Evolutionary conservation across 1,140 invertebrate species (phyloP).

Genomic region (Scaptomyza montana): DNA sequence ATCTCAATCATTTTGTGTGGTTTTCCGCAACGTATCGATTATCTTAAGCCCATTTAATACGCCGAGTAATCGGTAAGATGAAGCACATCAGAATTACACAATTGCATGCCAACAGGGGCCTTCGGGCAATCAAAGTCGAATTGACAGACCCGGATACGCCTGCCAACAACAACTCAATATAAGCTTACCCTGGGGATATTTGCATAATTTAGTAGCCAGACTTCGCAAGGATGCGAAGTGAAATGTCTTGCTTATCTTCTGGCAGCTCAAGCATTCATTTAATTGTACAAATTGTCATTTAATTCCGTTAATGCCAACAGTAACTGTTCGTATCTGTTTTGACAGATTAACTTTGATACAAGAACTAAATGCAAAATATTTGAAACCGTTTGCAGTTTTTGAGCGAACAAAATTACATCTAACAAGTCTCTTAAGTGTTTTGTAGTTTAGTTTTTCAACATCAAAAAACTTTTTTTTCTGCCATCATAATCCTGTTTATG

Average conservation of each 20-base stretch:
- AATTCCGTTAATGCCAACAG: constrained; percentile 36
- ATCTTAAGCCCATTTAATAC: constrained; percentile 43
- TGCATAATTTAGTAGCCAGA: constrained; percentile 57
- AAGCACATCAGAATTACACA: constrained; percentile 15
- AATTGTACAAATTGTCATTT: constrained; percentile 30
- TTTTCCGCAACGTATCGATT: constrained; percentile 7
- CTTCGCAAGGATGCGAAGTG: not conserved
- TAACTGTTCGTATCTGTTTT: not conserved
- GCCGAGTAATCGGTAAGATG: constrained; percentile 40
- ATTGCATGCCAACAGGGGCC: constrained; percentile 34
- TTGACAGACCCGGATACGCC: constrained; percentile 25
- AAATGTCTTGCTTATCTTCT: not conserved
- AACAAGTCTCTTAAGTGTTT: constrained; percentile 13
- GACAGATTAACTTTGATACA: not conserved
- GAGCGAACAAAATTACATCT: not conserved
- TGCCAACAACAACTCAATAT: not conserved
- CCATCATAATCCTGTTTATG: constrained; percentile 22
- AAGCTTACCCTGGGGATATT: constrained; percentile 26
- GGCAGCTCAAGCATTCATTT: constrained; percentile 17
- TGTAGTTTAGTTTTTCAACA: not conserved
- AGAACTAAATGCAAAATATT: not conserved
- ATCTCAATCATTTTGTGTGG: constrained; percentile 7
- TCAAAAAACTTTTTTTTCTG: constrained; percentile 15
- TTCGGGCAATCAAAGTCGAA: constrained; percentile 27
- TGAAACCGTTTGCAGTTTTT: not conserved